Evolutionary conservation across 2,888 invertebrate species (phyloP), one percentile per base, ranked within the genome.

Genomic region (Saturnia pavonia): DNA sequence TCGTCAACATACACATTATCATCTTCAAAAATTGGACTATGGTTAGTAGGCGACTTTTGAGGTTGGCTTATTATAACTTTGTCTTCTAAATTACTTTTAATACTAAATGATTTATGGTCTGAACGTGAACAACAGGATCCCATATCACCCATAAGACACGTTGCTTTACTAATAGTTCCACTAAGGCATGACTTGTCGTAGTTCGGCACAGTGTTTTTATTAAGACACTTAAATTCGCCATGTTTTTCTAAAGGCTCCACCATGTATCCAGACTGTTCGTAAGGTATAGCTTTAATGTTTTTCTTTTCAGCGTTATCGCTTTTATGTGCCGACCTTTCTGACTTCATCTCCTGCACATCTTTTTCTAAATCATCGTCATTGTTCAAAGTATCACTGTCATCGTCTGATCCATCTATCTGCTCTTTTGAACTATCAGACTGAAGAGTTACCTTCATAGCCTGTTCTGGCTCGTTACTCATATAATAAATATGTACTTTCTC

Each of bases 401-500:
- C 94, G 77, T 95, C 95, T 0, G 97, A 96, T 74, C 96, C 96
- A 63, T 94, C 90, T 68, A 95, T 94, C 60, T 96, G 95, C 51
- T 95, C 95, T 68, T 90, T 93, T 7, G 96, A 95, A 70, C 96
- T 96, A 77, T 97, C 97, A 0, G 95, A 92, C 70, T 88, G 94
- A 69, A 97, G 94, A 63, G 95, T 95, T 0, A 97, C 97, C 85
- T 96, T 96, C 74, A 96, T 96, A 0, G 97, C 96, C 88, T 96
- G 97, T 89, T 97, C 97, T 0, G 96, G 96, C 82, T 96, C 96
- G 54, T 96, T 96, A 77, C 95, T 96, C 91, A 97, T 95, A 79
- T 96, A 97, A 83, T 96, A 97, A 27, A 97, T 97, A 85, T 97
- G 96, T 8, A 97, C 95, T 86, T 96, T 96, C 80, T 96, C 97